Conservation (phyloP, 2,113 vertebrate species). For the Eleginops maclovinus region DNA sequence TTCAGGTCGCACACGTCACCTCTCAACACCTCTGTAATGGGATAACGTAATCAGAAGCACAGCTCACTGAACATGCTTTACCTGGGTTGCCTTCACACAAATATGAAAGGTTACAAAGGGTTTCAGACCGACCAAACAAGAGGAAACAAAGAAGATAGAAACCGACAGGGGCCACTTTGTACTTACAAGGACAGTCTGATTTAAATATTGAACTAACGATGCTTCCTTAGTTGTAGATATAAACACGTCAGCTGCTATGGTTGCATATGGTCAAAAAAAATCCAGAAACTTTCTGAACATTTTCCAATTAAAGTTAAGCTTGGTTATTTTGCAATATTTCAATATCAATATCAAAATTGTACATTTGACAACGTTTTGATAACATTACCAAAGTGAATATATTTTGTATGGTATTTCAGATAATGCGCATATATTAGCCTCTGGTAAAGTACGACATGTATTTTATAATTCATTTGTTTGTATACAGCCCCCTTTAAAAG, state of each 20-base stretch:
- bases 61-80: background rate
- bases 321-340: too few species aligned
- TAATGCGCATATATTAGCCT: too few species aligned
- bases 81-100: background rate
- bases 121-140: background rate
- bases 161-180: background rate
- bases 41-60: background rate
- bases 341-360: too few species aligned
- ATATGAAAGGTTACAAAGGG: background rate
- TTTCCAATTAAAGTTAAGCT: too few species aligned
- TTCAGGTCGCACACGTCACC: slow-evolving; percentile 5
- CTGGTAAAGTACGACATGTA: too few species aligned
- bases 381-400: too few species aligned
- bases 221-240: background rate
- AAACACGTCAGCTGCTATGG: background rate
- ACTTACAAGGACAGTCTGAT: background rate
- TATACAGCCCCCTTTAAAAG: too few species aligned
- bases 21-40: background rate
- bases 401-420: too few species aligned
- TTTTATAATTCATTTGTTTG: too few species aligned
- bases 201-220: background rate
- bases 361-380: too few species aligned
- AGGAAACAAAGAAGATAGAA: background rate
- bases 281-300: too few species aligned
- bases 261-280: too few species aligned